Evolutionary conservation across 2,888 invertebrate species (phyloP).

Genomic region (Eumerus sabulonum): DNA sequence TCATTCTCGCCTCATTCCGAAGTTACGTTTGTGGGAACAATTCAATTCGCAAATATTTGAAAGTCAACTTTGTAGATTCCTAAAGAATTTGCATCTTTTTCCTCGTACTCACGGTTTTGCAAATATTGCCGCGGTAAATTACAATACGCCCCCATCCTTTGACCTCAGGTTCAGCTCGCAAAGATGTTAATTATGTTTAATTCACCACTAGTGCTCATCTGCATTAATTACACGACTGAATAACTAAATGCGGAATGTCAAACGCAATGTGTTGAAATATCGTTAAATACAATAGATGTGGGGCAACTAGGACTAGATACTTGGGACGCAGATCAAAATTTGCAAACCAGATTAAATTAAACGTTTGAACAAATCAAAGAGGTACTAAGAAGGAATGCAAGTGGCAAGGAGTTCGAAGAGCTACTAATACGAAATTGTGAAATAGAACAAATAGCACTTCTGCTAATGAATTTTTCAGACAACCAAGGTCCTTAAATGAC

Average conservation of each 20-base stretch:
- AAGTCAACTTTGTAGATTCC: too few relatives aligned
- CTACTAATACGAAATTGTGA: too few relatives aligned
- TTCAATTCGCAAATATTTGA: too few relatives aligned
- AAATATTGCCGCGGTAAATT: too few relatives aligned
- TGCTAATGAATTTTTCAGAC: constrained; percentile 63
- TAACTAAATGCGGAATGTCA: constrained; percentile 41
- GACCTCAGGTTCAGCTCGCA: too few relatives aligned
- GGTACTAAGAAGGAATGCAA: constrained; percentile 12
- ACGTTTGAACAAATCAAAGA: constrained; percentile 65
- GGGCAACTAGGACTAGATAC: constrained; percentile 4
- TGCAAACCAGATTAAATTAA: constrained; percentile 62
- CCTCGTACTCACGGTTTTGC: too few relatives aligned
- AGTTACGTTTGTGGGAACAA: too few relatives aligned
- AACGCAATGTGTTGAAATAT: constrained; percentile 14
- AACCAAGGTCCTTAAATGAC: constrained; percentile 37
- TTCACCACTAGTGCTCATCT: constrained; percentile 36
- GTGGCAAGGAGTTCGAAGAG: constrained; percentile 28
- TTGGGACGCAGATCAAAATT: constrained; percentile 20
- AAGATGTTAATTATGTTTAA: constrained; percentile 43
- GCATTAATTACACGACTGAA: constrained; percentile 52
- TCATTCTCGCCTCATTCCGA: too few relatives aligned
- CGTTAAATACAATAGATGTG: constrained; percentile 18
- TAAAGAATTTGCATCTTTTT: not conserved
- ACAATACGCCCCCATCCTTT: too few relatives aligned
- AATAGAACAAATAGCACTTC: constrained; percentile 48